Evolutionary conservation across 2,888 invertebrate species (phyloP), one percentile per base, ranked within the genome.

Genomic region (Troglohyphantes excavatus): DNA sequence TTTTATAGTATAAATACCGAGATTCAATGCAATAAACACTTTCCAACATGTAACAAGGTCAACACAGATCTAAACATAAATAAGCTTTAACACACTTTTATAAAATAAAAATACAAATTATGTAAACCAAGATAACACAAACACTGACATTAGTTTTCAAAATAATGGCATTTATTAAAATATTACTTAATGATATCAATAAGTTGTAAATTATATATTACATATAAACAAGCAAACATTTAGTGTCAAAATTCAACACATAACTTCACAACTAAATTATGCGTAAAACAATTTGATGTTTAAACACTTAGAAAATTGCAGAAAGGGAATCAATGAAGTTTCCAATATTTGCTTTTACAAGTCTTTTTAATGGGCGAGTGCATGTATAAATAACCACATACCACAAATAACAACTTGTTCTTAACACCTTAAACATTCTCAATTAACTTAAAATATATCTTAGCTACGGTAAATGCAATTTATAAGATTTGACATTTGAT

Each of bases 361-460:
- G 63, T 19, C n/a, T 43, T 67, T 79, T 9, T n/a, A 61, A 82
- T 72, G 72, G 61, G n/a, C n/a, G 61, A 68, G 29, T 29, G 19
- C 17, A 65, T 17, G 3, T 65, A 65, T 21, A 43, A 23, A 43
- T 5, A 68, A 61, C 23, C 27, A 68, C 59, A 33, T 59, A 19
- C 53, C 26, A 70, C 29, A 75, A 88, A 82, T 82, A 83, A 76
- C 88, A 89, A 89, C 88, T 89, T 89, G 88, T 82, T 89, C 88
- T 89, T 19, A 61, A 63, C 85, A 39, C 6, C 19, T 43, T 82
- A 70, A 59, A 67, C 61, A 76, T 65, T 79, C 33, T 67, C 53
- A 76, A 26, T 67, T 11, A 83, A 89, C 82, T 82, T 81, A 88
- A 79, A 86, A 86, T 72, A 76, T 84, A 53, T 46, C 70, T 79